Conservation (phyloP, 2,888 invertebrate species). For the Acleris sparsana region DNA sequence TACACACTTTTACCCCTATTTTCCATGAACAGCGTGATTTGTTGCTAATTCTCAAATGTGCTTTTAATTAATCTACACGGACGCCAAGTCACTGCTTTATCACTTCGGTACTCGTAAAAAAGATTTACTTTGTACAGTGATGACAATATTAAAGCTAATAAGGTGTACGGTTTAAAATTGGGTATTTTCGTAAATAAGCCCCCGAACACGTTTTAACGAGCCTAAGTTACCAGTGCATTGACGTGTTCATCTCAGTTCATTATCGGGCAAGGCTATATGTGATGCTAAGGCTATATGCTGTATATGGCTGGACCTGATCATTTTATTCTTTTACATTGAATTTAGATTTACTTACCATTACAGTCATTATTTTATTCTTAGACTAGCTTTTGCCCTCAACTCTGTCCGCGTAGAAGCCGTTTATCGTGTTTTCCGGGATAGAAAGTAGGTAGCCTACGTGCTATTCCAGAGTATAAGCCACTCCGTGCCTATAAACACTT, state of each 20-base stretch:
- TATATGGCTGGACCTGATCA: conserved; percentile 1
- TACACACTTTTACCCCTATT: neutral
- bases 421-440: neutral
- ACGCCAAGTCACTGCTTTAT: neutral
- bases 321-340: neutral
- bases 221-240: conserved; percentile 51
- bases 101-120: neutral
- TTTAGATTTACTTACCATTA: neutral
- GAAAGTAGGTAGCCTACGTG: neutral
- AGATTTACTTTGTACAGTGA: neutral
- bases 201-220: conserved; percentile 50
- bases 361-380: too few species aligned
- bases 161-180: conserved; percentile 47
- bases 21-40: neutral
- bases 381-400: too few species aligned
- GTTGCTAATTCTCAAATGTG: neutral
- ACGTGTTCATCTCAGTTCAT: conserved; percentile 9
- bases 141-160: conserved; percentile 8
- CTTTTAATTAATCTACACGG: neutral
- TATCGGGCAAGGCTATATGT: conserved; percentile 1
- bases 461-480: too few species aligned
- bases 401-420: too few species aligned
- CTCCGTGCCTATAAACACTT: neutral
- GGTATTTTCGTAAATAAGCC: conserved; percentile 54
- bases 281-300: too few species aligned